Evolutionary conservation across 2,888 invertebrate genomes (phyloP).

Genomic region (Biston betularia): DNA sequence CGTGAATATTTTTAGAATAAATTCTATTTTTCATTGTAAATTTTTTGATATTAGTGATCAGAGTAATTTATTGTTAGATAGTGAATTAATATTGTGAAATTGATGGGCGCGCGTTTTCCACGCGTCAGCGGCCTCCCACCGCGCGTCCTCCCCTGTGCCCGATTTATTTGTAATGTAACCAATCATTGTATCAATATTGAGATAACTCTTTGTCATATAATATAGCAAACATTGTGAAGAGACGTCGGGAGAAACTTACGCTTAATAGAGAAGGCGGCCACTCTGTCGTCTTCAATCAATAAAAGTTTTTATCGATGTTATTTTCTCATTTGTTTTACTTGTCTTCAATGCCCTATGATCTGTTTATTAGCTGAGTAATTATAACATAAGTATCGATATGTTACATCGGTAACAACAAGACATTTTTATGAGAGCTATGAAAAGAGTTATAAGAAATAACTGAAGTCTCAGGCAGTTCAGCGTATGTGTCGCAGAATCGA

Average conservation of each 20-base stretch:
- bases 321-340: constrained; percentile 44
- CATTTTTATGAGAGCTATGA: no score
- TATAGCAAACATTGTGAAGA: constrained; percentile 74
- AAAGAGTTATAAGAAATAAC: no score
- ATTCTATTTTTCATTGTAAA: constrained; percentile 85
- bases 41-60: constrained; percentile 83
- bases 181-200: constrained; percentile 82
- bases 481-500: no score
- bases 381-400: no score
- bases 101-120: constrained; percentile 76
- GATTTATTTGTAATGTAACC: constrained; percentile 72
- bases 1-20: constrained; percentile 83
- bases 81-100: constrained; percentile 77
- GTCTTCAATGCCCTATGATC: background rate
- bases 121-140: constrained; percentile 66
- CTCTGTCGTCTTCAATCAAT: constrained; percentile 80
- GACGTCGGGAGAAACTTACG: constrained; percentile 82
- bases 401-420: no score
- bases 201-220: constrained; percentile 68
- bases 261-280: constrained; percentile 79
- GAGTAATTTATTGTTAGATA: constrained; percentile 83
- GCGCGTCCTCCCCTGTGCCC: constrained; percentile 71
- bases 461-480: no score
- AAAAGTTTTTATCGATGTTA: constrained; percentile 86
- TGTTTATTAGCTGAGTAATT: no score